Percentiles rank a stretch among this genome's conserved stretches.
These are phyloP conservation scores for Dicyrtomina minuta DNA, from an alignment of 2,888 invertebrate genomes.

Conservation along the genomic window DNA sequence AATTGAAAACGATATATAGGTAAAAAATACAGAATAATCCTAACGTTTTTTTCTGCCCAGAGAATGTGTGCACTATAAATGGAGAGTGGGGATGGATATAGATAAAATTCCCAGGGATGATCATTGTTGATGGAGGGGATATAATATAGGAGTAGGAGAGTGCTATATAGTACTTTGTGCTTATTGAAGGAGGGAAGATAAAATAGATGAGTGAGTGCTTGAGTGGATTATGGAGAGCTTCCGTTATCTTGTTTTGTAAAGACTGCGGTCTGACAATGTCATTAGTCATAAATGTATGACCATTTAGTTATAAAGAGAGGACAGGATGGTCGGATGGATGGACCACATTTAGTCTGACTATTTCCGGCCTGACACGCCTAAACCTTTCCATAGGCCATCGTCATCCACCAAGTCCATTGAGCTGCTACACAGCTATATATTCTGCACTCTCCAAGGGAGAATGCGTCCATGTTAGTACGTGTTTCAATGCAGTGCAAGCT, in stretches of 20 bases:
- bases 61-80: too few species aligned
- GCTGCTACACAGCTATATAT: not conserved
- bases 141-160: too few species aligned
- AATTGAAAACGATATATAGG: too few species aligned
- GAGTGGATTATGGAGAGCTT: slow-evolving; percentile 30
- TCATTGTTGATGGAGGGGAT: too few species aligned
- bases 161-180: not conserved
- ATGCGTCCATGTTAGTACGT: too few species aligned
- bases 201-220: slow-evolving; percentile 20
- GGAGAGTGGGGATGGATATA: too few species aligned
- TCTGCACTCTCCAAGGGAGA: slow-evolving; percentile 4
- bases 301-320: slow-evolving; percentile 29
- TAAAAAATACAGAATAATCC: too few species aligned
- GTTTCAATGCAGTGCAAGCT: too few species aligned
- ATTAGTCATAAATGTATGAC: slow-evolving; percentile 40
- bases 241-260: slow-evolving; percentile 32
- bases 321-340: slow-evolving; percentile 39
- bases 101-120: too few species aligned
- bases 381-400: slow-evolving; percentile 33
- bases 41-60: too few species aligned
- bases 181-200: not conserved
- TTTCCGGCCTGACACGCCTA: slow-evolving; percentile 52
- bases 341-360: slow-evolving; percentile 49
- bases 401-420: slow-evolving; percentile 18
- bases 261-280: slow-evolving; percentile 38